These are phyloP conservation scores for Heliconius hermathena DNA, from an alignment of 1,140 invertebrate species.

Conservation along the genomic window DNA sequence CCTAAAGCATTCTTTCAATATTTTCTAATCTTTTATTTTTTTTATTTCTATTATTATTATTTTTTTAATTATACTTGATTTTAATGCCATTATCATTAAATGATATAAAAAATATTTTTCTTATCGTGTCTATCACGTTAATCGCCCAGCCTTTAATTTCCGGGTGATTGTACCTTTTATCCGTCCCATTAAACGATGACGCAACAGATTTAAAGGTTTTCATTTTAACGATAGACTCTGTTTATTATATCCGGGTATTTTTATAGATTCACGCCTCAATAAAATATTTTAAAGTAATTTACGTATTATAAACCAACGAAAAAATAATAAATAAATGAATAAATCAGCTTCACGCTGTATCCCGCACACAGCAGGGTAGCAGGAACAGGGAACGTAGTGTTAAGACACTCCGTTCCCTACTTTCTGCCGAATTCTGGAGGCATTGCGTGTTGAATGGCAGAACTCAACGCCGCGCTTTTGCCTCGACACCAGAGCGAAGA, in stretches of 20 bases:
- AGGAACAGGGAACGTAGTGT: too few species aligned
- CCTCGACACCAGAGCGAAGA: too few species aligned
- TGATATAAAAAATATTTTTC: slow-evolving; percentile 5
- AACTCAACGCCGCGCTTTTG: too few species aligned
- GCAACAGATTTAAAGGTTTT: slow-evolving; percentile 8
- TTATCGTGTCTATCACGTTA: slow-evolving; percentile 13
- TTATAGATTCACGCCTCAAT: background rate
- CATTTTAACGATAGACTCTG: background rate
- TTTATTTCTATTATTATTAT: background rate
- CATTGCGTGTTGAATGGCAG: too few species aligned
- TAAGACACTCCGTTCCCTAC: too few species aligned
- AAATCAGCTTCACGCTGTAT: too few species aligned
- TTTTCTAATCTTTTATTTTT: background rate
- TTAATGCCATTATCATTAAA: background rate
- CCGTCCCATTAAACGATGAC: slow-evolving; percentile 15
- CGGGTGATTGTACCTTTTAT: slow-evolving; percentile 12
- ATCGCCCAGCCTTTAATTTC: slow-evolving; percentile 19
- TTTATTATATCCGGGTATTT: background rate
- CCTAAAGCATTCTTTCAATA: background rate
- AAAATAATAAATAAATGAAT: too few species aligned
- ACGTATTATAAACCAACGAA: too few species aligned
- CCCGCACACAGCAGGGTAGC: too few species aligned
- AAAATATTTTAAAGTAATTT: background rate
- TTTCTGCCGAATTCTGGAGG: too few species aligned
- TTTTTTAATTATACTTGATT: too few species aligned